phyloP scores from a whole-genome alignment of 2,888 invertebrate genomes.

The Ochropleura leucogaster region DNA sequence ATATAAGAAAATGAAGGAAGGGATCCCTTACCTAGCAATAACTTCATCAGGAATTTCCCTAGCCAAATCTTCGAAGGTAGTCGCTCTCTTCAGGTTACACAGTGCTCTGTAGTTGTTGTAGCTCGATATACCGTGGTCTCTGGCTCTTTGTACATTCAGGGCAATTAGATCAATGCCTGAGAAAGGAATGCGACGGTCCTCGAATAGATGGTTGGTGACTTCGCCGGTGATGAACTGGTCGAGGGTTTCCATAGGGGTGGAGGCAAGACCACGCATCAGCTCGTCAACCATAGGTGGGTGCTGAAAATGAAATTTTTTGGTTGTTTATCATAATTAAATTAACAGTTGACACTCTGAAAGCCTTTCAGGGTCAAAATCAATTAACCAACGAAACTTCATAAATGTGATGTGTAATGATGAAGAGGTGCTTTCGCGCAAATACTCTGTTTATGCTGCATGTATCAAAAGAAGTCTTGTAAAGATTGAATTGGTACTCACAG shows the following conservation, averaged over 20 bases:
- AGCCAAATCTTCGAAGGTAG: slow-evolving; percentile 95
- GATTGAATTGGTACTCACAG: slow-evolving; percentile 80
- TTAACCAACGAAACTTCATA: background rate
- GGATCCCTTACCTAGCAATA: slow-evolving; percentile 89
- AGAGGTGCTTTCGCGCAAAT: background rate
- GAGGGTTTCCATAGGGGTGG: slow-evolving; percentile 97
- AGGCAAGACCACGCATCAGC: slow-evolving; percentile 95
- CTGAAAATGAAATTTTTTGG: slow-evolving; percentile 60
- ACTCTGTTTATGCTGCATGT: too few relatives aligned
- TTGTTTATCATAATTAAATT: background rate
- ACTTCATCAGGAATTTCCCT: slow-evolving; percentile 96
- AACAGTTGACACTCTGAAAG: too few relatives aligned
- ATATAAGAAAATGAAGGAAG: background rate
- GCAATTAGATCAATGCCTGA: slow-evolving; percentile 98
- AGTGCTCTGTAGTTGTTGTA: slow-evolving; percentile 97
- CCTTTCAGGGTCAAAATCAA: too few relatives aligned
- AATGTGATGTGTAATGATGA: background rate
- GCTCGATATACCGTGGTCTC: slow-evolving; percentile 96
- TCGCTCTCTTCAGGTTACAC: slow-evolving; percentile 96
- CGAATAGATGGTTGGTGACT: slow-evolving; percentile 98
- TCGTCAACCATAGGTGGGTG: slow-evolving; percentile 95
- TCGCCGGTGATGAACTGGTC: slow-evolving; percentile 98
- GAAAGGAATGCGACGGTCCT: slow-evolving; percentile 96
- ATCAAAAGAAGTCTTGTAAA: background rate
- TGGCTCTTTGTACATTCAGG: slow-evolving; percentile 96